Evolutionary conservation across 2,797 vertebrate species (phyloP).

Genomic region (Sphenopsis melanotis): DNA sequence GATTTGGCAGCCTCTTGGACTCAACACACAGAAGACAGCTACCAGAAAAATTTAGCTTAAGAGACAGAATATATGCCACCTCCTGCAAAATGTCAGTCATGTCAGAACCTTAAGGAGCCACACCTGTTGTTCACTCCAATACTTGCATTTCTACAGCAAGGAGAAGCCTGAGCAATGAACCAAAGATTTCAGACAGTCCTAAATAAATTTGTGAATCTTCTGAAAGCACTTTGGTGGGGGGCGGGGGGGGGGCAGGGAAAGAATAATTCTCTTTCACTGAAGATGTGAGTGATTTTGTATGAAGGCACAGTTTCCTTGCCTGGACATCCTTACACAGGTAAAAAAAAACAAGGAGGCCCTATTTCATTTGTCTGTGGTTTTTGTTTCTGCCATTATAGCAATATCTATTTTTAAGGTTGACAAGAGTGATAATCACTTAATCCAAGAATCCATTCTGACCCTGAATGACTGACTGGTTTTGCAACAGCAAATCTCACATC

Average conservation of each 20-base stretch:
- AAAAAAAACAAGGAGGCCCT: neutral
- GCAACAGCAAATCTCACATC: neutral
- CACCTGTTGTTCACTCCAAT: neutral
- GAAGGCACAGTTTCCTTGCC: neutral
- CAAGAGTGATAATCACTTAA: constrained; percentile 48
- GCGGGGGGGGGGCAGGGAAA: accelerated
- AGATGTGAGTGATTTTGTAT: neutral
- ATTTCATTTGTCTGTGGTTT: neutral
- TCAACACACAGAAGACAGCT: neutral
- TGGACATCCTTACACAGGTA: neutral
- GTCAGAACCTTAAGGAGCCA: neutral
- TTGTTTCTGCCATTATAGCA: neutral
- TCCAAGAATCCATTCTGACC: constrained; percentile 30
- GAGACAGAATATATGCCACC: neutral
- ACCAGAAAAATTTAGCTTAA: neutral
- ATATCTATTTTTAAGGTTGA: constrained; percentile 18
- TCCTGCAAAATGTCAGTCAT: neutral
- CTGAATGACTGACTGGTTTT: neutral
- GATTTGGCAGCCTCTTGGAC: neutral
- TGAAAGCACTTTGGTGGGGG: accelerated
- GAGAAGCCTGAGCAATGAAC: neutral
- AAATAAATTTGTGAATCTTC: neutral
- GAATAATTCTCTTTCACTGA: neutral
- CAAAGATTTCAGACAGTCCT: neutral
- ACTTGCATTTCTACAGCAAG: neutral